Base-by-base conservation (phyloP, 1,140 invertebrate genomes). In the Cydia splendana region DNA sequence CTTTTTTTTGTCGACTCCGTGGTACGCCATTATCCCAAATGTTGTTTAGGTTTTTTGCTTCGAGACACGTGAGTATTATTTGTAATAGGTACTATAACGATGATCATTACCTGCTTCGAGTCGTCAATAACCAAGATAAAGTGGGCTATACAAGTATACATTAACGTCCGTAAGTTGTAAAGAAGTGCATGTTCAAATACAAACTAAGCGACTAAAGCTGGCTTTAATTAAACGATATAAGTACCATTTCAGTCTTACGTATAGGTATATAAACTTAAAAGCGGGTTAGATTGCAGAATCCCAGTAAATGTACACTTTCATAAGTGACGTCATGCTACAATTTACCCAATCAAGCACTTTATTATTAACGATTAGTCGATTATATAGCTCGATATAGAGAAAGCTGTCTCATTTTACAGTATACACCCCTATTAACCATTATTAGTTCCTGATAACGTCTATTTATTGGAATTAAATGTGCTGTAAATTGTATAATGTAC, bases 1-100 rank as follows among this genome's bases (percentile, higher is more conserved):
- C 74, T 69, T 79, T 80, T 24, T 80, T 83, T 71, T 79, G 69
- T 78, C 79, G 65, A 76, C 77, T 79, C 79, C 79, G 15, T 62
- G 65, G 67, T 71, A 51, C 24, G 75, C 76, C 65, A 67, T 75
- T 75, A 51, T 30, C 75, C 76, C 57, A 48, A 77, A 65, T 75
- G 75, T 78, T 75, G 24, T 28, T n/a, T 48, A 65, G 73, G 77
- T 76, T 78, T 69, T 71, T 71, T 71, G 15, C 67, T 71, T 1
- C 34, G 67, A 38, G 18, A 42, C 67, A 71, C 34, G 67, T 71
- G 67, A 71, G 67, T 71, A 71, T 71, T 71, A 71, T 71, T 71
- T 71, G 34, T 71, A 71, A 38, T 42, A 69, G 12, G 62, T 65
- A 18, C n/a, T 28, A 34, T 69, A 69, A 69, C 28, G 65, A 34